Evolutionary conservation across 2,888 invertebrate genomes (phyloP), one percentile per base, ranked within the genome.

Genomic region (Fragum fragum): DNA sequence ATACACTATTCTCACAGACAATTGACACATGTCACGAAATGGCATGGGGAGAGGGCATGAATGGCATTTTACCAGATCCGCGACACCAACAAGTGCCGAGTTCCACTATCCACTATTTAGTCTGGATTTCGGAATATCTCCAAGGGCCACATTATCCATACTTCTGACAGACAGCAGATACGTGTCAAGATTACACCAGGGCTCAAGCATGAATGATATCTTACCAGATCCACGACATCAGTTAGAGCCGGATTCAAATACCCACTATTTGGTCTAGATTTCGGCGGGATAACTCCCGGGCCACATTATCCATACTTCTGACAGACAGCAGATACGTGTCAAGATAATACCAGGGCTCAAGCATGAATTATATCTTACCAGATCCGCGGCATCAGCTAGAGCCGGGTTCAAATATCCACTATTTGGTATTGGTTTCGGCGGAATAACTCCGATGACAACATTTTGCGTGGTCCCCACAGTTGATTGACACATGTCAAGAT

Each of bases 381-480:
- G 59, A 63, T 85, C 85, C 16, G 84, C 81, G 16, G 9, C 3
- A 36, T 83, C 68, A 21, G 90, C 90, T 21, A 91, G 73, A 21
- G 87, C 91, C 0, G 90, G 90, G 84, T 92, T 92, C 86, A 88
- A 91, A 75, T 90, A 83, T 0, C 92, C 92, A 79, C 91, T 92
- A 81, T 87, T 83, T 7, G 91, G 91, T 57, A n/a, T n/a, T n/a
- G n/a, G n/a, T n/a, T n/a, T n/a, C n/a, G n/a, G 90, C 91, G 61
- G n/a, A n/a, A n/a, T n/a, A n/a, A n/a, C n/a, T n/a, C n/a, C n/a
- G n/a, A n/a, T n/a, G n/a, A n/a, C n/a, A n/a, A n/a, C n/a, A n/a
- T n/a, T n/a, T n/a, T n/a, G n/a, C n/a, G n/a, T n/a, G n/a, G n/a
- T n/a, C n/a, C n/a, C n/a, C n/a, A n/a, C n/a, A n/a, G n/a, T n/a